Evolutionary conservation across 1,140 invertebrate genomes (phyloP), one percentile per base, ranked within the genome.

Genomic region (Heliconius eleuchia): DNA sequence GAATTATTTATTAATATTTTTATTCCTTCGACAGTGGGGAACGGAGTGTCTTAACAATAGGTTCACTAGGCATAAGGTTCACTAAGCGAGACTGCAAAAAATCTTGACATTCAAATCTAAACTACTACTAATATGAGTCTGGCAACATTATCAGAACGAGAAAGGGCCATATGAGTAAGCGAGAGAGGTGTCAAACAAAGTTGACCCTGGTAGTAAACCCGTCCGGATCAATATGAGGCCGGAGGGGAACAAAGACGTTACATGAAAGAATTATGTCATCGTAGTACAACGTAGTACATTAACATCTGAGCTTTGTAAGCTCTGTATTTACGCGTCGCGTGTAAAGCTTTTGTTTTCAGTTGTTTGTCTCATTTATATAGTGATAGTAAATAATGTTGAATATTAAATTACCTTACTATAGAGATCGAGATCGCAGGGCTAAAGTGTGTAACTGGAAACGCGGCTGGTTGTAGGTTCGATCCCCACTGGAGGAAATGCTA

Each of bases 161-260:
- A 91, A 37, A 73, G 52, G 39, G 70, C 55, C 74, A 83, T 81
- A 74, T 0, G 82, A 76, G 27, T 72, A 83, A 91, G 71, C 34
- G 77, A 77, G 89, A 91, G 37, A 77, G 82, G 73, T 83, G 80
- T 84, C 86, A 91, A 93, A 93, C 91, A 93, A 86, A 83, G 74
- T 79, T 92, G 90, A 92, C 91, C 91, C 85, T 93, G 90, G 88
- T 87, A 85, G 86, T 87, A 86, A 79, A 77, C 85, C 81, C 77
- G 87, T 77, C 84, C 66, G 76, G 88, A 89, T 91, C 90, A 83
- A 90, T 92, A 76, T 30, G 37, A 90, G 42, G 19, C 7, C 71
- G 71, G 71, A 77, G 81, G 76, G 73, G 82, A 78, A 66, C 60
- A 66, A 71, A 77, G 70, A 72, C 70, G 74, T 66, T 71, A 27